Conservation (phyloP, 2,113 vertebrate species). For the Amblyornis subalaris region DNA sequence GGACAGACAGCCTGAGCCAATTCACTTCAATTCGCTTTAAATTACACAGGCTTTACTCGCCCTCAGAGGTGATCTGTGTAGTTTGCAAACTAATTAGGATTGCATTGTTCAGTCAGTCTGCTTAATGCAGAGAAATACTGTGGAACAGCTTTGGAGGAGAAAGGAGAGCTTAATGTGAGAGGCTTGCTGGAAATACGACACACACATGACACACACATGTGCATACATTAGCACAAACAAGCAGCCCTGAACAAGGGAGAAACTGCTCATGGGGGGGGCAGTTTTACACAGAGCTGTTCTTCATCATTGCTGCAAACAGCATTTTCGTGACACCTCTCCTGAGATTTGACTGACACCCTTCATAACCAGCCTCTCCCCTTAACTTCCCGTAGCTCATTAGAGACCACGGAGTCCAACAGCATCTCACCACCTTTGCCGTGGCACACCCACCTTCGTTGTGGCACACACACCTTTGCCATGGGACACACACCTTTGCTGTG, state of each 20-base stretch:
- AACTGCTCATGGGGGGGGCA: neutral
- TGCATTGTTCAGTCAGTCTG: neutral
- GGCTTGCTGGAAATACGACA: neutral
- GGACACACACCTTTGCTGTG: neutral
- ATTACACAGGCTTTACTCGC: neutral
- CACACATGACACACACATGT: neutral
- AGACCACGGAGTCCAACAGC: neutral
- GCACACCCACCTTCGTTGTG: neutral
- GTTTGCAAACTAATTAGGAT: constrained; percentile 16
- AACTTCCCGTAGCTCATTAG: accelerated
- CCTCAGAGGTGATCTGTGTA: neutral
- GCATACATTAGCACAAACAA: neutral
- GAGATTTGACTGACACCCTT: neutral
- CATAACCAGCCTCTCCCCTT: neutral
- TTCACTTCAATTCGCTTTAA: neutral
- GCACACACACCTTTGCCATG: neutral
- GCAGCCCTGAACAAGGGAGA: neutral
- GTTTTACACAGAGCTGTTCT: neutral
- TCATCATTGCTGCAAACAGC: neutral
- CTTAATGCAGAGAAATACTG: neutral
- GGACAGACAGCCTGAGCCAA: neutral
- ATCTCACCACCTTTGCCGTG: neutral
- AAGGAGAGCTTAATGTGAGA: neutral
- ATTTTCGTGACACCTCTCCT: neutral
- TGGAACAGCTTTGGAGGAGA: neutral